Conservation (phyloP, 2,888 invertebrate genomes). For the Yponomeuta plumbellus region DNA sequence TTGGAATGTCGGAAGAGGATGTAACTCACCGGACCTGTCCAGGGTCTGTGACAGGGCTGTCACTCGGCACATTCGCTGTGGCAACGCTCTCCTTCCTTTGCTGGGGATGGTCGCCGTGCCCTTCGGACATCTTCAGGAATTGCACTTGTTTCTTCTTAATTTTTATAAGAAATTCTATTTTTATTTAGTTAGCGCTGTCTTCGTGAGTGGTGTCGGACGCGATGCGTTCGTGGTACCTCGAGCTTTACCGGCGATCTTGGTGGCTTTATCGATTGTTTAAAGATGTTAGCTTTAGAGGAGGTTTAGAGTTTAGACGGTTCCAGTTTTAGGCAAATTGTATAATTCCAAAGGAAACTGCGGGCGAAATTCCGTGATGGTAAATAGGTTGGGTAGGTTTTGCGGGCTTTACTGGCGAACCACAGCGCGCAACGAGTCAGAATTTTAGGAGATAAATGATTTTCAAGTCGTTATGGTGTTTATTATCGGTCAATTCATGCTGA, state of each 20-base stretch:
- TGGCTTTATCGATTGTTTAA: constrained; percentile 5
- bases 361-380: not conserved
- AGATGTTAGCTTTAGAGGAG: not conserved
- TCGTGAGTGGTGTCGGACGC: not conserved
- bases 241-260: not conserved
- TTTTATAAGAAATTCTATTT: not conserved
- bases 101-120: constrained; percentile 51
- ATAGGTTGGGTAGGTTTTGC: not conserved
- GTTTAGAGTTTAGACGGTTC: not conserved
- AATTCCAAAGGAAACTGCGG: not conserved
- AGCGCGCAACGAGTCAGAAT: not conserved
- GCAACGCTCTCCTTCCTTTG: constrained; percentile 60
- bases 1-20: too few species aligned
- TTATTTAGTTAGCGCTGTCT: not conserved
- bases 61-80: constrained; percentile 75
- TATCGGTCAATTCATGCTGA: constrained; percentile 9
- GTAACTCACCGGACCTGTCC: constrained; percentile 68
- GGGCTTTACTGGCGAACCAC: not conserved
- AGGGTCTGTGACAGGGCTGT: constrained; percentile 86
- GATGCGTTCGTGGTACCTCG: not conserved
- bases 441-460: not conserved
- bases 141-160: not conserved
- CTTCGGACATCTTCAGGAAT: constrained; percentile 50
- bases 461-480: not conserved
- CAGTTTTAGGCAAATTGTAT: not conserved